Evolutionary conservation across 2,113 vertebrate species (phyloP).

Genomic region (Cololabis saira): DNA sequence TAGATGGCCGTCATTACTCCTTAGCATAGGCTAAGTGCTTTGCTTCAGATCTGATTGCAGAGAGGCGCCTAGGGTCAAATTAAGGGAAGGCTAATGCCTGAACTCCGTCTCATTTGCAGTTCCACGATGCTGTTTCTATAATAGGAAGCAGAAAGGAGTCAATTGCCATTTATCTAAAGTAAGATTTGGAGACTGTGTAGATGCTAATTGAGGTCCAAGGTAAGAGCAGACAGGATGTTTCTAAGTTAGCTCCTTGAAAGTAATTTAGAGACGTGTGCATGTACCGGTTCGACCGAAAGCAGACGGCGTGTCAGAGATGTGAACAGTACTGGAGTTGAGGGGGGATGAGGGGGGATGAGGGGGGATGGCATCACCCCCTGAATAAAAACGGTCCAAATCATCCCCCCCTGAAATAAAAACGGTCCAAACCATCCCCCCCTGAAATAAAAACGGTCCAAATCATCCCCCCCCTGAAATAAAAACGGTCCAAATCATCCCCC

Average conservation of each 20-base stretch:
- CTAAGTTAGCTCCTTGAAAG: not conserved
- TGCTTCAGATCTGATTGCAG: slow-evolving; percentile 93
- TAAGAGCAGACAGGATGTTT: slow-evolving; percentile 53
- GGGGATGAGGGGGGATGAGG: too few species aligned
- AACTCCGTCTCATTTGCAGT: slow-evolving; percentile 80
- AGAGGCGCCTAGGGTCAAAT: slow-evolving; percentile 91
- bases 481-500: too few species aligned
- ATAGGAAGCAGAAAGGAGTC: slow-evolving; percentile 70
- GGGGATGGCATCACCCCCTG: too few species aligned
- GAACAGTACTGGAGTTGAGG: too few species aligned
- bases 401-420: too few species aligned
- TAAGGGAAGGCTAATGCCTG: slow-evolving; percentile 91
- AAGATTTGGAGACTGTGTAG: slow-evolving; percentile 67
- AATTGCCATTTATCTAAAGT: slow-evolving; percentile 77
- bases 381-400: too few species aligned
- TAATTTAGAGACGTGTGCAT: slow-evolving; percentile 4
- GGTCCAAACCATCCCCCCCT: too few species aligned
- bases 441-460: too few species aligned
- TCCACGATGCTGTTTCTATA: slow-evolving; percentile 77
- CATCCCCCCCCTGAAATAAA: too few species aligned
- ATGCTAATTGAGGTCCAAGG: slow-evolving; percentile 81
- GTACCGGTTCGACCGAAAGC: too few species aligned
- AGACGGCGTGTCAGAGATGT: too few species aligned
- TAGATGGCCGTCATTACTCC: slow-evolving; percentile 99
- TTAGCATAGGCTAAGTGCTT: slow-evolving; percentile 96